Conservation (phyloP, 2,797 vertebrate species). For the Pachyuromys duprasi region DNA sequence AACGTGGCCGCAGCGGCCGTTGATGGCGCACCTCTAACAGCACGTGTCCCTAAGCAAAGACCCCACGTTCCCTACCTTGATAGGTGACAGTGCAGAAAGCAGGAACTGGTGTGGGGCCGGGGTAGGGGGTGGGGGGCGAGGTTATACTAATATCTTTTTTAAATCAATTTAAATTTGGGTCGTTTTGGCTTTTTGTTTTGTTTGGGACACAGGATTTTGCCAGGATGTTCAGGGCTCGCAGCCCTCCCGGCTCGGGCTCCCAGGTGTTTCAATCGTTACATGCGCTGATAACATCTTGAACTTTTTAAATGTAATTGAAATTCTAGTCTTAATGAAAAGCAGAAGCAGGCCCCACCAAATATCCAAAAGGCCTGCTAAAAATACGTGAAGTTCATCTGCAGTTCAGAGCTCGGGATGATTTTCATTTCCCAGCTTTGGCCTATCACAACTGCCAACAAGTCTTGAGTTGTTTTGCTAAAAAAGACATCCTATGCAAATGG, state of each 20-base stretch:
- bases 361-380: constrained; percentile 63
- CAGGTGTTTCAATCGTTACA: not conserved
- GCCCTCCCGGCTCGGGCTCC: not conserved
- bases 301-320: constrained; percentile 59
- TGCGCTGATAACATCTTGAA: constrained; percentile 9
- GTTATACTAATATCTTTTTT: not conserved
- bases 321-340: constrained; percentile 67
- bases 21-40: not conserved
- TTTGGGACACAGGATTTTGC: not conserved
- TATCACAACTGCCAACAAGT: not conserved
- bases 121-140: too few relatives aligned
- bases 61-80: not conserved
- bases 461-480: not conserved
- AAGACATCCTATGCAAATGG: not conserved
- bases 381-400: constrained; percentile 64
- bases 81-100: not conserved
- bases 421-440: constrained; percentile 3
- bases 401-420: constrained; percentile 65
- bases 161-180: constrained; percentile 11
- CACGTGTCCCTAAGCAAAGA: not conserved
- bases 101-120: too few relatives aligned
- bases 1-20: not conserved
- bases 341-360: constrained; percentile 21
- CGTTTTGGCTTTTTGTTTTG: not conserved
- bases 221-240: not conserved